Percentiles rank a stretch among this genome's conserved stretches.
Conservation (phyloP, 2,888 invertebrate genomes). For the Cataglyphis livida region DNA sequence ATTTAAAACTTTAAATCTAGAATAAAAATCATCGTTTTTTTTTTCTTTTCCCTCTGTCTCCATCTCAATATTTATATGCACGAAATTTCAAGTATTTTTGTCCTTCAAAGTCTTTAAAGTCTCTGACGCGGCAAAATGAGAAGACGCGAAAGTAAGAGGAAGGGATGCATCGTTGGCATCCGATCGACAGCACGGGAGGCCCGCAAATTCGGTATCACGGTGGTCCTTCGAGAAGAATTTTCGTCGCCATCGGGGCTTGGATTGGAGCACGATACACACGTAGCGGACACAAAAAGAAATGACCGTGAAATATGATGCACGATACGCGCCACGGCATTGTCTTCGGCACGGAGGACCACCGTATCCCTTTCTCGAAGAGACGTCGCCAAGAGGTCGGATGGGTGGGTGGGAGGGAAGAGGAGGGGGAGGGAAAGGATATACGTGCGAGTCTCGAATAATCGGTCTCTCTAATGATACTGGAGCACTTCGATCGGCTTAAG, state of each 20-base stretch:
- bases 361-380: conserved; percentile 49
- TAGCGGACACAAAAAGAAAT: conserved; percentile 70
- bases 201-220: conserved; percentile 69
- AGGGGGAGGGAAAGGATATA: conserved; percentile 73
- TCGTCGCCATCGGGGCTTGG: conserved; percentile 65
- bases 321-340: conserved; percentile 78
- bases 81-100: background rate
- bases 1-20: background rate
- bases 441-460: conserved; percentile 76
- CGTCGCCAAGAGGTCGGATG: conserved; percentile 72
- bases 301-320: conserved; percentile 83
- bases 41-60: too few relatives aligned
- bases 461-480: conserved; percentile 80
- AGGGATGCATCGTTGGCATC: background rate
- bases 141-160: background rate
- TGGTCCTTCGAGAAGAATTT: conserved; percentile 70
- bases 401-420: conserved; percentile 70
- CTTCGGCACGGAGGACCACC: conserved; percentile 70
- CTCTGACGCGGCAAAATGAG: background rate
- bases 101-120: background rate
- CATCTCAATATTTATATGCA: background rate
- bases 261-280: conserved; percentile 52
- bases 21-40: background rate
- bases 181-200: conserved; percentile 67
- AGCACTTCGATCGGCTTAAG: conserved; percentile 66